These are phyloP conservation scores for Thalassaphorura encarpata DNA, from an alignment of 1,140 invertebrate species.

Conservation along the genomic window DNA sequence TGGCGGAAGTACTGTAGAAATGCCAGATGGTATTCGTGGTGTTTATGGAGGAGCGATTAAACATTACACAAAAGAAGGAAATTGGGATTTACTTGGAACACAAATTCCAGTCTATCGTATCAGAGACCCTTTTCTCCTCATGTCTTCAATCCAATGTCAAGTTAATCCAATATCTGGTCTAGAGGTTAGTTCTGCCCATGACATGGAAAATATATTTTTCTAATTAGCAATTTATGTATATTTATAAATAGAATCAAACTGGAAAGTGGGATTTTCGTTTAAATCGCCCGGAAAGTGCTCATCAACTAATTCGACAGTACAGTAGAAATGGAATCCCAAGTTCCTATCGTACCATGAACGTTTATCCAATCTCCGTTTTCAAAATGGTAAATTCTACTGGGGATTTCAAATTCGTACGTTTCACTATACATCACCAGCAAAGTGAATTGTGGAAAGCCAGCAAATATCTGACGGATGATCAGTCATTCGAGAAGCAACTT, in stretches of 20 bases:
- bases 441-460: constrained; percentile 39
- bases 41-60: constrained; percentile 47
- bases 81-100: constrained; percentile 46
- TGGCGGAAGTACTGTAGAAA: constrained; percentile 50
- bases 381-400: constrained; percentile 45
- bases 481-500: no score
- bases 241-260: constrained; percentile 64
- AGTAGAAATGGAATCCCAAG: constrained; percentile 46
- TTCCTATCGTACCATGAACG: constrained; percentile 45
- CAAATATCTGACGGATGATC: no score
- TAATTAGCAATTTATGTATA: constrained; percentile 49
- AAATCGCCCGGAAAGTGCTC: constrained; percentile 43
- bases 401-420: constrained; percentile 41
- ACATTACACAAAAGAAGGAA: constrained; percentile 47
- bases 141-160: constrained; percentile 38
- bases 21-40: constrained; percentile 40
- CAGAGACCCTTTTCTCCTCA: constrained; percentile 46
- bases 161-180: no score
- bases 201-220: no score
- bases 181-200: no score
- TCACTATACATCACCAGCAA: constrained; percentile 40
- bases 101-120: constrained; percentile 51
- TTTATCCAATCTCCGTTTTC: constrained; percentile 48
- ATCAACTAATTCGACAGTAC: constrained; percentile 46
- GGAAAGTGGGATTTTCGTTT: constrained; percentile 48